phyloP scores from a whole-genome alignment of 2,113 vertebrate genomes.

The Ophthalmolycus amberensis region DNA sequence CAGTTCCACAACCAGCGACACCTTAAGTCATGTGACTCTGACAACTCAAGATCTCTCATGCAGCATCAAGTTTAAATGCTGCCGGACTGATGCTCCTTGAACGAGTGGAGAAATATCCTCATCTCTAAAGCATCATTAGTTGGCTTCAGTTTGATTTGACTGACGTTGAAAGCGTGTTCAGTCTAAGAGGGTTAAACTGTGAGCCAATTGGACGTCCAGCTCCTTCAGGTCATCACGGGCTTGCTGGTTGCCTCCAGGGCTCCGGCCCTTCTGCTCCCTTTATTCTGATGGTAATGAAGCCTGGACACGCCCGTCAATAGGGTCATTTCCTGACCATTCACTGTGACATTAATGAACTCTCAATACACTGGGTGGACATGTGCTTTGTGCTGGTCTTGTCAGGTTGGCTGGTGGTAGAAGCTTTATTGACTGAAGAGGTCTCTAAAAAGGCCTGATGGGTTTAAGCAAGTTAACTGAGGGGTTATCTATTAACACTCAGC shows the following conservation, averaged over 20 bases:
- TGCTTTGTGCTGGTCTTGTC: slow-evolving; percentile 58
- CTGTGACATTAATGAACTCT: slow-evolving; percentile 81
- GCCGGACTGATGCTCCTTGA: not conserved
- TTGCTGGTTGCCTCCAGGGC: slow-evolving; percentile 25
- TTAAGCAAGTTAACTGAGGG: slow-evolving; percentile 50
- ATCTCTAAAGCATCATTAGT: not conserved
- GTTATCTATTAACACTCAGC: slow-evolving; percentile 10
- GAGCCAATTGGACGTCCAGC: not conserved
- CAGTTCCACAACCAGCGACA: not conserved
- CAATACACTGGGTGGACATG: slow-evolving; percentile 69
- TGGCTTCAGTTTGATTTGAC: slow-evolving; percentile 3
- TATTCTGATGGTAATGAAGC: slow-evolving; percentile 80
- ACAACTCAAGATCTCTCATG: not conserved
- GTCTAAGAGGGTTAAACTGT: slow-evolving; percentile 6
- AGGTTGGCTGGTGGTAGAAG: slow-evolving; percentile 22
- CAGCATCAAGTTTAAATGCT: not conserved
- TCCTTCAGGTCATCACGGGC: slow-evolving; percentile 26
- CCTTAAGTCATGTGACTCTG: not conserved
- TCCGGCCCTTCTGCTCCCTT: slow-evolving; percentile 28
- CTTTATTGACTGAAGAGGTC: slow-evolving; percentile 42
- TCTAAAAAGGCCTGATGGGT: slow-evolving; percentile 25
- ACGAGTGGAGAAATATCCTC: not conserved
- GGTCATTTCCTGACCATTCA: slow-evolving; percentile 81
- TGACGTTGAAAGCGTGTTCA: slow-evolving; percentile 11
- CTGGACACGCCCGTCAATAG: slow-evolving; percentile 71